phyloP scores from a whole-genome alignment of 2,797 vertebrate species.

The Typhlichthys subterraneus region DNA sequence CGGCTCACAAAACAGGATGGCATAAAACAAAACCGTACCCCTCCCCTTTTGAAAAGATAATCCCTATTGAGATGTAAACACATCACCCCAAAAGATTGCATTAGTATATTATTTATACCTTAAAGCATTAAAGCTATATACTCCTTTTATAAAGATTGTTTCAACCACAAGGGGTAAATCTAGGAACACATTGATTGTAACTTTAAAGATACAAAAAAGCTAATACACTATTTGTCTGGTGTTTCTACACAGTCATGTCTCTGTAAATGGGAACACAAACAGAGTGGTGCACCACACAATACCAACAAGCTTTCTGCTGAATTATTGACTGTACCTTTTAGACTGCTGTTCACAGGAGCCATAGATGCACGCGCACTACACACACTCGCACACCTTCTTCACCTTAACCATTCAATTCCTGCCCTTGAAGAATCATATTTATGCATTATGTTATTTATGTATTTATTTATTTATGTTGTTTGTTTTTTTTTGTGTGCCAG shows the following conservation, averaged over 20 bases:
- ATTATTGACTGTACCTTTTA: background rate
- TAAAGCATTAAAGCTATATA: too few relatives aligned
- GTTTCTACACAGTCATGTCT: too few relatives aligned
- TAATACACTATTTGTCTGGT: too few relatives aligned
- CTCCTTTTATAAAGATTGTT: too few relatives aligned
- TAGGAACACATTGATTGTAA: too few relatives aligned
- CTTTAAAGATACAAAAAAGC: background rate
- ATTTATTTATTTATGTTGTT: slow-evolving; percentile 35
- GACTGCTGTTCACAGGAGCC: slow-evolving; percentile 30
- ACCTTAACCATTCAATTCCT: slow-evolving; percentile 39
- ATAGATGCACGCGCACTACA: slow-evolving; percentile 21
- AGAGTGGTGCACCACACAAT: too few relatives aligned
- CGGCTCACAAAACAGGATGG: slow-evolving; percentile 64
- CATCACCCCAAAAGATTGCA: slow-evolving; percentile 8
- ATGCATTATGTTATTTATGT: background rate
- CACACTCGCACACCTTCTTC: slow-evolving; percentile 28
- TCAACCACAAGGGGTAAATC: too few relatives aligned
- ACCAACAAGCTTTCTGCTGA: too few relatives aligned
- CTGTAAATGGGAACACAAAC: too few relatives aligned
- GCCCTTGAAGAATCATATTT: slow-evolving; percentile 46
- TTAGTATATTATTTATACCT: too few relatives aligned
- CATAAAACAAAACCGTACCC: slow-evolving; percentile 72
- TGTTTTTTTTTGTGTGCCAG: slow-evolving; percentile 23
- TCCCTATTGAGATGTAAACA: slow-evolving; percentile 53
- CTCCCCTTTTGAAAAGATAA: slow-evolving; percentile 47